Conservation (phyloP, 2,888 invertebrate genomes). For the Nasonia oneida region DNA sequence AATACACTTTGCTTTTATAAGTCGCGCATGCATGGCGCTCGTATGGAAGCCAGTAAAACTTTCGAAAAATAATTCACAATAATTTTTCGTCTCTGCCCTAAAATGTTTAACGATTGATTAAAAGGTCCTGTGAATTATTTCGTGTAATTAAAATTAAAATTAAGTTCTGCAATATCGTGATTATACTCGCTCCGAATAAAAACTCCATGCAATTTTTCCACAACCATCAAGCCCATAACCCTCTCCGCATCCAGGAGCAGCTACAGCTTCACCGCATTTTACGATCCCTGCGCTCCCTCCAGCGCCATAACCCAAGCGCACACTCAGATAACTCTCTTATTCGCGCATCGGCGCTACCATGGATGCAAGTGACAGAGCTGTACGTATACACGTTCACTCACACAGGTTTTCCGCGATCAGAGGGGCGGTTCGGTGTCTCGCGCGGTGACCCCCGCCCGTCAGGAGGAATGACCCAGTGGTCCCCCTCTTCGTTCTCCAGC, state of each 20-base stretch:
- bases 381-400: background rate
- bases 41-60: background rate
- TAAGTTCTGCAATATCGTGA: background rate
- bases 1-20: conserved; percentile 23
- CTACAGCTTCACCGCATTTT: conserved; percentile 11
- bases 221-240: conserved; percentile 25
- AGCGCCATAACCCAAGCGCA: background rate
- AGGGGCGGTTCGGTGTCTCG: conserved; percentile 50
- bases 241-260: background rate
- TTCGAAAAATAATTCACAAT: background rate
- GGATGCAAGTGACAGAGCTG: conserved; percentile 19
- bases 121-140: no score
- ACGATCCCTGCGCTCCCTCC: conserved; percentile 35
- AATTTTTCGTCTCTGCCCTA: no score
- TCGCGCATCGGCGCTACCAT: background rate
- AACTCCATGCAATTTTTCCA: background rate
- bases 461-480: conserved; percentile 58
- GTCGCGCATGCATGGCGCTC: background rate
- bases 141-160: no score
- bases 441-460: conserved; percentile 33
- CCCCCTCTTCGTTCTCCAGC: conserved; percentile 21
- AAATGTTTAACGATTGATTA: no score
- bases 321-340: background rate
- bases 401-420: background rate
- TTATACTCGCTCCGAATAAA: background rate